Percentiles rank a stretch among this genome's conserved stretches.
Conservation (phyloP, 1,140 invertebrate species). For the Harpegnathos saltator region DNA sequence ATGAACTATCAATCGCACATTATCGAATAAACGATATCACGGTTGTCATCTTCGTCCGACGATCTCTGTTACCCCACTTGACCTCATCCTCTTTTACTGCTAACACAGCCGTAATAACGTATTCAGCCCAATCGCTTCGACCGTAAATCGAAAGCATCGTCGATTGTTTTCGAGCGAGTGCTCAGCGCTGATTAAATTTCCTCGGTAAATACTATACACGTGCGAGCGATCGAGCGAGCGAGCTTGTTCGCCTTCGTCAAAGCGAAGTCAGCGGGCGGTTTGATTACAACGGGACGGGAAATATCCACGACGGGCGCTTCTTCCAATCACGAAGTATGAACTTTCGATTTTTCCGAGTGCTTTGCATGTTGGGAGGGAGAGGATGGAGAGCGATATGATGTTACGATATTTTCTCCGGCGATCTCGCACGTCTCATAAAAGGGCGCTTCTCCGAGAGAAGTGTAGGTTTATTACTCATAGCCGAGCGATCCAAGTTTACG, state of each 20-base stretch:
- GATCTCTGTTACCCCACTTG: constrained; percentile 17
- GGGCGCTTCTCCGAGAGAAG: neutral
- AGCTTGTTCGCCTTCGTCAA: constrained; percentile 33
- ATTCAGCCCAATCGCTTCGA: constrained; percentile 38
- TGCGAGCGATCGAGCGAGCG: neutral
- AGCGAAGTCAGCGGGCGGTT: constrained; percentile 8
- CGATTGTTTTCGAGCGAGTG: constrained; percentile 53
- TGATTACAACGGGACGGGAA: constrained; percentile 41
- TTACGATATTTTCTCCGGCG: constrained; percentile 34
- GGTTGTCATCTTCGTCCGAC: neutral
- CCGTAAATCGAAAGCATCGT: constrained; percentile 44
- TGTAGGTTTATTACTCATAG: constrained; percentile 57
- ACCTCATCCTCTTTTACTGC: constrained; percentile 39
- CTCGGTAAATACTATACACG: constrained; percentile 27
- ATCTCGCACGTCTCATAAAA: constrained; percentile 49
- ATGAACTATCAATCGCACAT: neutral
- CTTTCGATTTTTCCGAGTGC: constrained; percentile 42
- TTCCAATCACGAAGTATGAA: constrained; percentile 26
- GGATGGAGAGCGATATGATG: neutral
- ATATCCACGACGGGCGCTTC: constrained; percentile 21
- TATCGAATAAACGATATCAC: constrained; percentile 5
- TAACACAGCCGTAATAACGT: constrained; percentile 44
- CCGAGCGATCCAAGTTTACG: constrained; percentile 40
- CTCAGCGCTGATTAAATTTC: constrained; percentile 56
- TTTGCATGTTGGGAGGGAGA: neutral